Base-by-base conservation (phyloP, 2,113 vertebrate species). In the Entosphenus tridentatus region DNA sequence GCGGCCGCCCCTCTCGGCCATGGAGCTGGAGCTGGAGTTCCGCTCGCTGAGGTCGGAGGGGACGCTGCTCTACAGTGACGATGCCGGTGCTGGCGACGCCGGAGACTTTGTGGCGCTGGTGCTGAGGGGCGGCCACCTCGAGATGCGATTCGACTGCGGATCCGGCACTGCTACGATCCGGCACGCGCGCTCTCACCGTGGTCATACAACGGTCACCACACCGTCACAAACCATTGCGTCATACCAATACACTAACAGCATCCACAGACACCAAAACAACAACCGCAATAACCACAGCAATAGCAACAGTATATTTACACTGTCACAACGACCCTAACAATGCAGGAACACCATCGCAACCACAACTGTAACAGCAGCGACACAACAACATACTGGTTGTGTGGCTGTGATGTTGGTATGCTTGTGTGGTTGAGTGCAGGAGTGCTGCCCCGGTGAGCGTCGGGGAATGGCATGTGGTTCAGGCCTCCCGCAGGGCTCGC, bases 111-210 rank as follows among this genome's bases (percentile, higher is more conserved):
- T 96, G 72, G 85, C 88, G 55, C 79, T 98, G 74, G 84, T 71
- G 70, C 75, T 96, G 77, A 82, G 79, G 67, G 79, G 77, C 56
- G 77, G 86, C 76, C 83, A 84, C 0, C 80, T 96, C 75, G 88
- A 95, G 75, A 88, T 96, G 79, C 83, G 86, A 74, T 98, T 97
- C 10, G 90, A 98, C 81, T 98, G 93, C 9, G 91, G 93, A 69
- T 95, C 93, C 6, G 93, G 91, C 67, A 84, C 82, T 0, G 81
- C 85, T 8, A 69, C 84, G 2, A 87, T 98, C 78, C 87, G 91
- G 91, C 91, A 77, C 76, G 56, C 67, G 11, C 21, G 5, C 21
- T 39, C 21, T 39, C 21, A 39, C 21, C 21, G 21, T 3, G 3
- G 21, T 39, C 21, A 39, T 39, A 39, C 21, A 3, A 39, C 21